Conservation (phyloP, 2,888 invertebrate genomes). For the Sycophila texana region DNA sequence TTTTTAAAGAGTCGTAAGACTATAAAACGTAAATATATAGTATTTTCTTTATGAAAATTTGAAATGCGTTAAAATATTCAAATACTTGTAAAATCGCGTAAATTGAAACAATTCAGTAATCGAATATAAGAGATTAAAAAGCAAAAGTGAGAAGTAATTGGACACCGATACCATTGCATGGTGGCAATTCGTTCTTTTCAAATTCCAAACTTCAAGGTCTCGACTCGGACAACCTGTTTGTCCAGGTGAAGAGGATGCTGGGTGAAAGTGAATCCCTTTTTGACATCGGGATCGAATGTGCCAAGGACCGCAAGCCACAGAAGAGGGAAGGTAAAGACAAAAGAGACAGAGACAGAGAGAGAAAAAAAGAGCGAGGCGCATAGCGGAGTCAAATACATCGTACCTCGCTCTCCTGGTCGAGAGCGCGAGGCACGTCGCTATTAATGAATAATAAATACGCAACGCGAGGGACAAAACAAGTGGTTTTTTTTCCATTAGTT, state of each 20-base stretch:
- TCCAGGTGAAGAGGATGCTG: slow-evolving; percentile 38
- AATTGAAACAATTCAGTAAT: background rate
- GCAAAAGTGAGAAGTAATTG: slow-evolving; percentile 18
- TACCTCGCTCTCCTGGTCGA: background rate
- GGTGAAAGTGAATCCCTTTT: slow-evolving; percentile 50
- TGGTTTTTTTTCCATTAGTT: slow-evolving; percentile 28
- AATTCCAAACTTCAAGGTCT: slow-evolving; percentile 53
- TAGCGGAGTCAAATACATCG: slow-evolving; percentile 1
- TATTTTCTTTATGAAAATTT: background rate
- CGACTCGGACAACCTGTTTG: slow-evolving; percentile 47
- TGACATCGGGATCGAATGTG: slow-evolving; percentile 40
- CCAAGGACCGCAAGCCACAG: slow-evolving; percentile 53
- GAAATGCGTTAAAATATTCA: background rate
- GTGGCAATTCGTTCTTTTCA: slow-evolving; percentile 8
- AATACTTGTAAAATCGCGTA: background rate
- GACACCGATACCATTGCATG: background rate
- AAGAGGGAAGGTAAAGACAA: slow-evolving; percentile 20
- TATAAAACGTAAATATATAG: background rate
- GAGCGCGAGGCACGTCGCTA: background rate
- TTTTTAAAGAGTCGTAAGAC: background rate
- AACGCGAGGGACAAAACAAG: background rate
- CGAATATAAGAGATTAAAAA: slow-evolving; percentile 10
- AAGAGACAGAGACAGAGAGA: slow-evolving; percentile 23
- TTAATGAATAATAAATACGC: background rate
- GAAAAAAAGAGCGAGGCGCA: background rate